phyloP scores from a whole-genome alignment of 2,113 vertebrate species.

The Zosterops japonicus region DNA sequence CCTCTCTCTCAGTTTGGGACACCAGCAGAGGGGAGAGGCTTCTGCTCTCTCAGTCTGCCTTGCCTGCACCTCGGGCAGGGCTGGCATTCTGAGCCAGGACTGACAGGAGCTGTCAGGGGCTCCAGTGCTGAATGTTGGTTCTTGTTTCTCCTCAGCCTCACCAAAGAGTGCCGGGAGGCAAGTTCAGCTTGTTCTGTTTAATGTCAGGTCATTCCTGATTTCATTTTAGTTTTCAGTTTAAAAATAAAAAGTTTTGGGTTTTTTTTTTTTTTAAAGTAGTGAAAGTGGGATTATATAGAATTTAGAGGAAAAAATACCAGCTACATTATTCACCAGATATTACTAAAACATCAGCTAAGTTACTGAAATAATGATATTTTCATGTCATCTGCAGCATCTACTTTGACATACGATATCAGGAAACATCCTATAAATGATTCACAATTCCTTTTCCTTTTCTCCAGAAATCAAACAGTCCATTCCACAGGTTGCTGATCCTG shows the following conservation, averaged over 20 bases:
- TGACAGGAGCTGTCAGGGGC: background rate
- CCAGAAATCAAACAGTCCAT: background rate
- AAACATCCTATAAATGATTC: background rate
- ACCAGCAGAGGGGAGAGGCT: background rate
- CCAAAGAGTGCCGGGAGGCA: background rate
- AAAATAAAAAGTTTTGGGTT: background rate
- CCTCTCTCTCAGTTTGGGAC: background rate
- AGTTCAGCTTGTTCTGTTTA: background rate
- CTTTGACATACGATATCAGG: background rate
- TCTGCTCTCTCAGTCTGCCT: background rate
- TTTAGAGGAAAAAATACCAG: background rate
- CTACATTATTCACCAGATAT: background rate
- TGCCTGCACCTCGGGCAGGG: background rate
- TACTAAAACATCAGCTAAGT: background rate
- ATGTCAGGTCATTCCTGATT: background rate
- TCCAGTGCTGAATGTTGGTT: background rate
- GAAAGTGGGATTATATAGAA: background rate
- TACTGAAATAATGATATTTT: background rate
- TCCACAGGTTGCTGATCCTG: background rate
- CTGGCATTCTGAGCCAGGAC: background rate
- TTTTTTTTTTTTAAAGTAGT: background rate
- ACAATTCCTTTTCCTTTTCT: background rate
- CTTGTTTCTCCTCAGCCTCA: background rate
- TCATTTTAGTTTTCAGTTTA: background rate
- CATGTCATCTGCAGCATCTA: background rate